Conservation (phyloP, 2,888 invertebrate species). For the Polymixis lichenea region DNA sequence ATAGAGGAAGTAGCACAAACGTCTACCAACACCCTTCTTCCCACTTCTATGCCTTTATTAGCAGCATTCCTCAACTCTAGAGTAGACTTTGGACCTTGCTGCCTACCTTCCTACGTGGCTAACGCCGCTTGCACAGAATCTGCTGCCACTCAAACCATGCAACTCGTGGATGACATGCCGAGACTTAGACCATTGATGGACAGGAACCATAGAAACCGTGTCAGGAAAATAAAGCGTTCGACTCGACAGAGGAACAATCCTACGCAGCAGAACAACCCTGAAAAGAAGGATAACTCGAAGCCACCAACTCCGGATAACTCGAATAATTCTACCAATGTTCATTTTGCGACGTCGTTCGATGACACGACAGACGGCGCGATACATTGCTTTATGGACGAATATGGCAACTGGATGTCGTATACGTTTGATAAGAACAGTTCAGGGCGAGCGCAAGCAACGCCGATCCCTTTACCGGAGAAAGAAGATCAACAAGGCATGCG, state of each 20-base stretch:
- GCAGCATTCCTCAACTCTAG: conserved; percentile 92
- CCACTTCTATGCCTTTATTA: conserved; percentile 91
- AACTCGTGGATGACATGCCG: conserved; percentile 80
- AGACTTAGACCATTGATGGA: conserved; percentile 87
- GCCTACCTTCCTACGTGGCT: conserved; percentile 75
- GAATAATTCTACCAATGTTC: conserved; percentile 84
- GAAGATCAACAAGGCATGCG: conserved; percentile 74
- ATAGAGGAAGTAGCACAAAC: conserved; percentile 92
- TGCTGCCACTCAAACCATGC: conserved; percentile 75
- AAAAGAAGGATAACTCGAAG: conserved; percentile 78
- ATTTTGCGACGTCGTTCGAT: conserved; percentile 95
- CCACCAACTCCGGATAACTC: conserved; percentile 75
- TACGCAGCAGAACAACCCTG: conserved; percentile 75
- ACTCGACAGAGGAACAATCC: conserved; percentile 87
- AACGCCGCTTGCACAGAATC: conserved; percentile 70
- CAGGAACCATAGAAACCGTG: conserved; percentile 87
- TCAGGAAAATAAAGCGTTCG: conserved; percentile 90
- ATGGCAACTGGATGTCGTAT: conserved; percentile 95
- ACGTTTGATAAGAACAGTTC: conserved; percentile 95
- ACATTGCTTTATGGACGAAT: conserved; percentile 96
- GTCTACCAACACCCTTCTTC: conserved; percentile 92
- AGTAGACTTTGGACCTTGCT: conserved; percentile 89
- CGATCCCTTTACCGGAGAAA: conserved; percentile 81
- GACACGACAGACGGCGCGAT: conserved; percentile 96
- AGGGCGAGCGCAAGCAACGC: conserved; percentile 86